Percentiles rank a stretch among this genome's conserved stretches.
Conservation (phyloP, 2,113 vertebrate genomes). For the Xenus cinereus region DNA sequence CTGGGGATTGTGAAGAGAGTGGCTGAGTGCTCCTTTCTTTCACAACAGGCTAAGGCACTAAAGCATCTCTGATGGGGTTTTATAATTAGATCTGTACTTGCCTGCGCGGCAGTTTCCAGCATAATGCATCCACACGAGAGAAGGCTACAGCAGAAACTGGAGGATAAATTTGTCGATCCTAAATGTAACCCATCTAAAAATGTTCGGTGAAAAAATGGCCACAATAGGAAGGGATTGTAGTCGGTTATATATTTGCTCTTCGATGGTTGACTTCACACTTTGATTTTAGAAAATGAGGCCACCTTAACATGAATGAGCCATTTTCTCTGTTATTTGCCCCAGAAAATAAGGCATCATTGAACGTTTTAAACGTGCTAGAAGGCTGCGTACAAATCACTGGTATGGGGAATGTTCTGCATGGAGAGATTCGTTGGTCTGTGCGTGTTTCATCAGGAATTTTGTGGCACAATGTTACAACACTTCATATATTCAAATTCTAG, state of each 20-base stretch:
- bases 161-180: not conserved
- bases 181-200: conserved; percentile 16
- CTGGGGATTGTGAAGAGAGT: not conserved
- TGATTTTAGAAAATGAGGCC: not conserved
- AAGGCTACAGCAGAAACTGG: not conserved
- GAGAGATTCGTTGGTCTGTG: not conserved
- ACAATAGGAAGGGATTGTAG: not conserved
- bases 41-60: not conserved
- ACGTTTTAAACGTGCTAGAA: not conserved
- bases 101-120: not conserved
- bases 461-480: not conserved
- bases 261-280: not conserved
- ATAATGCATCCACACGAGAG: not conserved
- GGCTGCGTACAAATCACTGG: not conserved
- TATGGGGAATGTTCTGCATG: not conserved
- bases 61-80: not conserved
- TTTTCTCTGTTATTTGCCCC: not conserved
- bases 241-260: not conserved
- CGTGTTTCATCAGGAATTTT: not conserved
- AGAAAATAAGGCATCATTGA: not conserved
- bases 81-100: conserved; percentile 13
- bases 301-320: not conserved
- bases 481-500: not conserved
- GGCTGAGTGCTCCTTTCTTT: not conserved
- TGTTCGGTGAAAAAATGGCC: not conserved